A percentile compares a stretch with the other conserved stretches of the same genome.
Evolutionary conservation across 2,888 invertebrate species (phyloP).

Genomic region (Habrosyne pyritoides): DNA sequence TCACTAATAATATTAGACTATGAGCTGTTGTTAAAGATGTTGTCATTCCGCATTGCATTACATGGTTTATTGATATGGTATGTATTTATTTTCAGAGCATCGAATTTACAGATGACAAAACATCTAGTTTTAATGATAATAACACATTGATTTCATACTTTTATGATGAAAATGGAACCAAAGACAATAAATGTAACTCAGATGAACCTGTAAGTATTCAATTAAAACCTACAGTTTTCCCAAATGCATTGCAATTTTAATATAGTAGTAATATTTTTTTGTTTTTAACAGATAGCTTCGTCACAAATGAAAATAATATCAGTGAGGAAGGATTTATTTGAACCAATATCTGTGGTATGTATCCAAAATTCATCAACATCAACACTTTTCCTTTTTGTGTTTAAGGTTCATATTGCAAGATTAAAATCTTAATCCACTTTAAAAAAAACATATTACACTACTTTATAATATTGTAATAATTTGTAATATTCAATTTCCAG

Average conservation of each 20-base stretch:
- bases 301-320: constrained; percentile 19
- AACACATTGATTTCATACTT: neutral
- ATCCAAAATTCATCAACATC: neutral
- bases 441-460: too few species aligned
- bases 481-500: constrained; percentile 23
- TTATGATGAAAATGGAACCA: neutral
- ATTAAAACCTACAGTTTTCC: neutral
- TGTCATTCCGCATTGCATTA: neutral
- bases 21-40: too few species aligned
- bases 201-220: neutral
- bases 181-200: neutral
- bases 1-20: too few species aligned
- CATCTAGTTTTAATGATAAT: neutral
- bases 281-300: constrained; percentile 17
- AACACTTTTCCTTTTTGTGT: too few species aligned
- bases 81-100: neutral
- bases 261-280: constrained; percentile 2
- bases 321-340: constrained; percentile 51
- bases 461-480: neutral
- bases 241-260: neutral
- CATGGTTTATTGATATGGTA: neutral
- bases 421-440: too few species aligned
- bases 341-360: constrained; percentile 21
- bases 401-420: too few species aligned
- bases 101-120: neutral